Base-by-base conservation (phyloP, 2,113 vertebrate species). In the Xiphophorus couchianus region DNA sequence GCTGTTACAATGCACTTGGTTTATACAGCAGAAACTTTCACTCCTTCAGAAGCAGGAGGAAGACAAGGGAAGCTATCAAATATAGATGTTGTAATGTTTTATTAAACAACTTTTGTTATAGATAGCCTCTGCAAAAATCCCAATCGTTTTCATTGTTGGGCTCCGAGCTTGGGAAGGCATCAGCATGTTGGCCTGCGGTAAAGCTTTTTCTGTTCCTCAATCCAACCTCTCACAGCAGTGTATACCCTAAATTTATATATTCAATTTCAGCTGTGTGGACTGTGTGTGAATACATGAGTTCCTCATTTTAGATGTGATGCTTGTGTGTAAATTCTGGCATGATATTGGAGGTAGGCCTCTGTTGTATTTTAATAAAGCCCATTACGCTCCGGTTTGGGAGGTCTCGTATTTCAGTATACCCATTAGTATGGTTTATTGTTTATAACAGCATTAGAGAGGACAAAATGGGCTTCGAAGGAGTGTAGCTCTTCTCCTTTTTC, bases 31-130 rank as follows among this genome's bases (percentile, higher is more conserved):
- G 76, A 80, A 77, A 79, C 67, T 76, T 86, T 76, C 80, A 74
- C 71, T 85, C 81, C 69, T 48, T 80, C 71, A 86, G 76, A 84
- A 73, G 73, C 77, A 77, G 73, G 62, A 79, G 64, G 73, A 87
- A 89, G 89, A 93, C 89, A 88, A 73, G 61, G 85, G 84, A 88
- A 88, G 73, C 82, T 66, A 86, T 94, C 48, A 92, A 92, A 93
- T 83, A 91, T 93, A 86, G 71, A 93, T 90, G 82, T 62, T 72
- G 69, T 76, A 14, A 90, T 94, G 84, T 90, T 92, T 93, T 92
- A 93, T 91, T 92, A 71, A 93, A 82, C 71, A 65, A 62, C 82
- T 81, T 92, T 90, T 92, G 89, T 93, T 89, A 89, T 81, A 86
- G 89, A 91, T 93, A 92, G 86, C 78, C 82, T 91, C 88, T 65